Base-by-base conservation (phyloP, 2,797 vertebrate genomes). In the Malacoctenus gilli region DNA sequence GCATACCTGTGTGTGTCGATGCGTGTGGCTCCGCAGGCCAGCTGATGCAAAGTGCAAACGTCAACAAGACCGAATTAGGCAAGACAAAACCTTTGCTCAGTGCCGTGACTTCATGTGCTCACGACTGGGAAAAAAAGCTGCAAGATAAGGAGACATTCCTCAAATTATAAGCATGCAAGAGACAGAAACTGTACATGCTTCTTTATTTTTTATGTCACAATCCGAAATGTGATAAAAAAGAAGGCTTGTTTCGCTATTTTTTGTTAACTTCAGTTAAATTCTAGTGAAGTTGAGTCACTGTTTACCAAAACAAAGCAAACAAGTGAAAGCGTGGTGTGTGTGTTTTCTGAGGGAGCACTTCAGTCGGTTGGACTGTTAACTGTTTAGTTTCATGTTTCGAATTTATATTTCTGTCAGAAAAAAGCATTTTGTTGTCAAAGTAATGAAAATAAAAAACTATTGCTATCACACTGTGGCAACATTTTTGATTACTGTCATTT, bases 1-100 rank as follows among this genome's bases (percentile, higher is more conserved):
- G 60, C 82, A 21, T 81, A 87, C 88, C 85, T 84, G 15, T 47
- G 59, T 62, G 38, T 62, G 7, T 11, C 30, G 68, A 65, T 47
- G 47, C 35, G 28, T 13, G 35, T 62, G 56, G 57, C 22, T 40
- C 38, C 32, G 16, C 5, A 15, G 35, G 36, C 11, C 52, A 35
- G 68, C 67, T 60, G 58, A 82, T 35, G 37, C 77, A 68, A 51
- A 78, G 67, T 48, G 72, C 77, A 84, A 83, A 82, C 3, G 55
- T 54, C 61, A 80, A 75, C 67, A 76, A 37, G 50, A 16, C 49
- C 31, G 72, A 66, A 67, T 84, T 68, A 65, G 74, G 80, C 63
- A 87, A 87, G 79, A 86, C 21, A 37, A 63, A 81, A 87, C 82
- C 85, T 89, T 87, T 86, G 85, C 53, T 64, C 85, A 19, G 52